Conservation (phyloP, 1,140 invertebrate genomes). For the Dendroctonus ponderosae region DNA sequence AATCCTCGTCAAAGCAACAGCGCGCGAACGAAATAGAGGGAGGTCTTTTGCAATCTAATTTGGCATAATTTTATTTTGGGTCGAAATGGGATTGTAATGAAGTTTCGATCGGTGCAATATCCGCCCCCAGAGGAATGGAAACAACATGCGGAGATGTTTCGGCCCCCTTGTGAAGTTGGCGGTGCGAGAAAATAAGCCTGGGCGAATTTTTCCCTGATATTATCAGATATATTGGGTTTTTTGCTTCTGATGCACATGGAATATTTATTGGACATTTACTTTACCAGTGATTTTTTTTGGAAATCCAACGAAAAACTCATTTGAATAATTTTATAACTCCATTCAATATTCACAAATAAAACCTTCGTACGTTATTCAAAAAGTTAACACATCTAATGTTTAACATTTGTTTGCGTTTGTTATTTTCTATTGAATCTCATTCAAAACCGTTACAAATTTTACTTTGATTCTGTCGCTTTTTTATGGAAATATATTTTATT, state of each 20-base stretch:
- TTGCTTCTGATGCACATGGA: neutral
- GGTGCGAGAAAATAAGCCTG: conserved; percentile 20
- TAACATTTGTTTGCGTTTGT: no score
- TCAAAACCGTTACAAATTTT: no score
- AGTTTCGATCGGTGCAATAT: conserved; percentile 42
- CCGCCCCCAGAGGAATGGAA: conserved; percentile 26
- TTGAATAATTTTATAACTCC: no score
- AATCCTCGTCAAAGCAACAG: conserved; percentile 2
- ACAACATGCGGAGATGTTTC: conserved; percentile 7
- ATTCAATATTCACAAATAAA: no score
- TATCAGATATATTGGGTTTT: conserved; percentile 2
- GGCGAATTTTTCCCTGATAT: neutral
- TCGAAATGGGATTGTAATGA: conserved; percentile 43
- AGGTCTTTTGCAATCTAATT: conserved; percentile 39
- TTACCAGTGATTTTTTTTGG: no score
- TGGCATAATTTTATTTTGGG: conserved; percentile 42
- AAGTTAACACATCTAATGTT: no score
- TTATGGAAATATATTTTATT: no score
- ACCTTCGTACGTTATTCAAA: no score
- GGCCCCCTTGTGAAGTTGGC: conserved; percentile 9
- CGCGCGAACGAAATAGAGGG: neutral
- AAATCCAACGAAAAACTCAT: no score
- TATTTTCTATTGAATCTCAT: no score
- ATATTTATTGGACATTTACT: no score
- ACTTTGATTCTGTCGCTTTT: no score